Evolutionary conservation across 2,888 invertebrate species (phyloP), one percentile per base, ranked within the genome.

Genomic region (Drosophila macrospina): DNA sequence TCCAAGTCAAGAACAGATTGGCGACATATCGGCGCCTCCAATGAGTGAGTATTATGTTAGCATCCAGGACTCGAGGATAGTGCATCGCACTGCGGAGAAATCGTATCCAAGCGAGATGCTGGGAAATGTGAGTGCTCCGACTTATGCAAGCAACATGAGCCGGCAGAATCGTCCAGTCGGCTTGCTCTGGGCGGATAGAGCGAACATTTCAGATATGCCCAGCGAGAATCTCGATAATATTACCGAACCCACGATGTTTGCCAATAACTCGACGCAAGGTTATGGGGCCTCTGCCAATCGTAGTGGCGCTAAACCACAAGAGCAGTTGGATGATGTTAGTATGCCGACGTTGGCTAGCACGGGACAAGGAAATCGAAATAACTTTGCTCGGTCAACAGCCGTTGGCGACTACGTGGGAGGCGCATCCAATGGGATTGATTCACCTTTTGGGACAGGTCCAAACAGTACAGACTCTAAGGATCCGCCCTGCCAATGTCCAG

Each of bases 11-110:
- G 62, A 70, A 11, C 15, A 62, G 0, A 63, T 80, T 30, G 26
- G 28, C n/a, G 62, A 67, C 8, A 75, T 56, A 26, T 61, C 72
- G 1, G 61, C 47, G 7, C 80, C 70, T 4, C 28, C 59, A 3
- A 48, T 62, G 44, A 30, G 1, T 44, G 44, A 44, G 13, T 24
- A 20, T 7, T n/a, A 16, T 7, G n/a, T 47, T 6, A 47, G 32
- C 16, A 30, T 6, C 0, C 32, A 47, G 15, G 32, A 47, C 16
- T 32, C 47, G 47, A 47, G 30, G 11, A 6, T 2, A 47, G 16
- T 30, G 15, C 28, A 3, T 3, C 3, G 45, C 20, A 20, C 20
- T 20, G 20, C 7, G 5, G 36, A 64, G 30, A n/a, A 30, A 15
- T 74, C 62, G 8, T 60, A 44, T 44, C 66, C 78, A 13, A 36